These are phyloP conservation scores for Coracopsis vasa DNA, from an alignment of 2,113 vertebrate species.

Conservation along the genomic window DNA sequence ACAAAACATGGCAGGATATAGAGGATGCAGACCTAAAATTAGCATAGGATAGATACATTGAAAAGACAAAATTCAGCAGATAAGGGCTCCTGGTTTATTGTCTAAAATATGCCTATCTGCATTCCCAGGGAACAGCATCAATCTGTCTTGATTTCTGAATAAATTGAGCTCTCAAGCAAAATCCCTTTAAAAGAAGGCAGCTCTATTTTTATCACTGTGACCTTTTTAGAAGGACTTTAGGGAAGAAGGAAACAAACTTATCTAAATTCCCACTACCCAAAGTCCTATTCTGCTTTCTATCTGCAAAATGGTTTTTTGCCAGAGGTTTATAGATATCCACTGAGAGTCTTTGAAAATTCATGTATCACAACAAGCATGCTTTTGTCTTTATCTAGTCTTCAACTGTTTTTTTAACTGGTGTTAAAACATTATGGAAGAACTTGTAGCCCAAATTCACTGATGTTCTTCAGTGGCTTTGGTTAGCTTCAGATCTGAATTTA, in stretches of 20 bases:
- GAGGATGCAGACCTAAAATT: slow-evolving; percentile 44
- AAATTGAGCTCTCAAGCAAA: slow-evolving; percentile 50
- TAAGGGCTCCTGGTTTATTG: slow-evolving; percentile 49
- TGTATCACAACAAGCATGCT: neutral
- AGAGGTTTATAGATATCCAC: neutral
- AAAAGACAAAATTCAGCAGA: slow-evolving; percentile 37
- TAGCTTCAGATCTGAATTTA: neutral
- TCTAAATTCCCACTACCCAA: neutral
- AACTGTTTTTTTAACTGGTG: neutral
- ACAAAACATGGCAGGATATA: slow-evolving; percentile 5
- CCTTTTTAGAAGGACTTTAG: slow-evolving; percentile 50
- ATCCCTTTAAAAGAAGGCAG: slow-evolving; percentile 4
- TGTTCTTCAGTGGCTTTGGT: accelerated
- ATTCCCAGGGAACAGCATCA: slow-evolving; percentile 47
- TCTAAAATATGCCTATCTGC: slow-evolving; percentile 61
- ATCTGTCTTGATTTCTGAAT: slow-evolving; percentile 52
- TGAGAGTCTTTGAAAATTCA: neutral
- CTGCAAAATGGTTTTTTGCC: neutral
- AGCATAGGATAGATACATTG: slow-evolving; percentile 8
- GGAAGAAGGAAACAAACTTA: slow-evolving; percentile 10
- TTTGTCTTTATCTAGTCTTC: neutral
- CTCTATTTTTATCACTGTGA: slow-evolving; percentile 51
- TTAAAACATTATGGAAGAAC: neutral
- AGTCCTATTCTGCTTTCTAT: neutral
- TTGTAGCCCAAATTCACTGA: neutral